A percentile compares a stretch with the other conserved stretches of the same genome.
Evolutionary conservation across 1,140 invertebrate genomes (phyloP).

Genomic region (Drosophila novamexicana): DNA sequence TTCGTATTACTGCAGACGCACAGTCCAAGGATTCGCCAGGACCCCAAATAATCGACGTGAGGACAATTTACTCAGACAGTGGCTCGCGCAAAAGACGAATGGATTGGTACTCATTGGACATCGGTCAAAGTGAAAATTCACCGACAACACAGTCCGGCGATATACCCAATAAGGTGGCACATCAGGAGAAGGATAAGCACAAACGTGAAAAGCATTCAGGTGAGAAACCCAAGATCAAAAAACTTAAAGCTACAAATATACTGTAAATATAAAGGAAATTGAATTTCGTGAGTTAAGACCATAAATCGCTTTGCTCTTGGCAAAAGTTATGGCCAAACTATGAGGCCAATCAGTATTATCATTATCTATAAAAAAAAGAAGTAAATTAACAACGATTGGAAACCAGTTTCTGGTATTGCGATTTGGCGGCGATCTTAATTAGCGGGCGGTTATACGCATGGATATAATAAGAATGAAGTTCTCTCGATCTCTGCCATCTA

Average conservation of each 20-base stretch:
- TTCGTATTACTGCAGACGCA: conserved; percentile 59
- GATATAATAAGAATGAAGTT: conserved; percentile 1
- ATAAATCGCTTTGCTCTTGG: not conserved
- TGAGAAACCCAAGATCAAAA: conserved; percentile 25
- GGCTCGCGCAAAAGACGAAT: conserved; percentile 84
- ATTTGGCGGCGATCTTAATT: conserved; percentile 28
- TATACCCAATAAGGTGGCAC: conserved; percentile 64
- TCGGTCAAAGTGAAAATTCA: conserved; percentile 81
- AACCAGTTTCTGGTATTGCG: conserved; percentile 26
- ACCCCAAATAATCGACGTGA: conserved; percentile 83
- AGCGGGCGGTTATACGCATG: conserved; percentile 16
- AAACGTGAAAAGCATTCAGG: conserved; percentile 79
- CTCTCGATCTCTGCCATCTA: not conserved
- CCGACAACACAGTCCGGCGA: conserved; percentile 70
- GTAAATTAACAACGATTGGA: conserved; percentile 26
- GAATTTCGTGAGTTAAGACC: no score
- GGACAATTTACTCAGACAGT: conserved; percentile 79
- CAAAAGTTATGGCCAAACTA: not conserved
- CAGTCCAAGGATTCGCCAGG: conserved; percentile 80
- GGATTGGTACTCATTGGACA: conserved; percentile 84
- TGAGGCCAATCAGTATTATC: not conserved
- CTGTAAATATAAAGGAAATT: no score
- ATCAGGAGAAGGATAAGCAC: conserved; percentile 79
- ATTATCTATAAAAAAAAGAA: not conserved
- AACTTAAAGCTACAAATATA: no score